phyloP scores from a whole-genome alignment of 2,797 vertebrate species.

The Avahi laniger region DNA sequence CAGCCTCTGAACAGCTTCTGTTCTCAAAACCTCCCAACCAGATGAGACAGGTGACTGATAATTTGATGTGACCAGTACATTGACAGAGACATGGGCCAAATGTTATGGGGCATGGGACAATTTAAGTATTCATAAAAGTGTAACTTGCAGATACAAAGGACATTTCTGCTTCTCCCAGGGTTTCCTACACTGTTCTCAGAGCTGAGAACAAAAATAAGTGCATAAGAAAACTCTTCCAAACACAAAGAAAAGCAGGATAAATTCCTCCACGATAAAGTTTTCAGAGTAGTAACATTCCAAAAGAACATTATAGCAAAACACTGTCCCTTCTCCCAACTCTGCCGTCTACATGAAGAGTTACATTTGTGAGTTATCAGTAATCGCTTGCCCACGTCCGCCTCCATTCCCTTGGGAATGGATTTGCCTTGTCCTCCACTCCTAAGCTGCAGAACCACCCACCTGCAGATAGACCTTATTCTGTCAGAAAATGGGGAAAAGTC shows the following conservation, averaged over 20 bases:
- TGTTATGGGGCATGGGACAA: background rate
- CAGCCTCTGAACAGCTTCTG: background rate
- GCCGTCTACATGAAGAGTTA: background rate
- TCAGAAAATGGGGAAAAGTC: background rate
- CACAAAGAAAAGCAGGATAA: background rate
- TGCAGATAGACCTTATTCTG: background rate
- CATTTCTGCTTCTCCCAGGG: background rate
- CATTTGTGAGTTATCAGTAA: background rate
- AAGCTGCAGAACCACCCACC: background rate
- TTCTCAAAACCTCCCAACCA: background rate
- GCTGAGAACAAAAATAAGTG: slow-evolving; percentile 4
- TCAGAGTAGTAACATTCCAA: background rate
- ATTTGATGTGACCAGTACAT: background rate
- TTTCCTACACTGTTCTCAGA: background rate
- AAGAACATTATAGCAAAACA: background rate
- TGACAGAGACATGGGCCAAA: background rate
- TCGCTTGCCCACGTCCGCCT: background rate
- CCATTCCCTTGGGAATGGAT: background rate
- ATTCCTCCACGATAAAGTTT: background rate
- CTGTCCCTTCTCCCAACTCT: background rate
- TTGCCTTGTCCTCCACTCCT: background rate
- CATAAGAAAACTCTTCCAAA: background rate
- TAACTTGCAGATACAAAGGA: background rate
- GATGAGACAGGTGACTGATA: background rate
- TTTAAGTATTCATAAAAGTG: background rate